Evolutionary conservation across 2,888 invertebrate genomes (phyloP), one percentile per base, ranked within the genome.

Genomic region (Pollenia angustigena): DNA sequence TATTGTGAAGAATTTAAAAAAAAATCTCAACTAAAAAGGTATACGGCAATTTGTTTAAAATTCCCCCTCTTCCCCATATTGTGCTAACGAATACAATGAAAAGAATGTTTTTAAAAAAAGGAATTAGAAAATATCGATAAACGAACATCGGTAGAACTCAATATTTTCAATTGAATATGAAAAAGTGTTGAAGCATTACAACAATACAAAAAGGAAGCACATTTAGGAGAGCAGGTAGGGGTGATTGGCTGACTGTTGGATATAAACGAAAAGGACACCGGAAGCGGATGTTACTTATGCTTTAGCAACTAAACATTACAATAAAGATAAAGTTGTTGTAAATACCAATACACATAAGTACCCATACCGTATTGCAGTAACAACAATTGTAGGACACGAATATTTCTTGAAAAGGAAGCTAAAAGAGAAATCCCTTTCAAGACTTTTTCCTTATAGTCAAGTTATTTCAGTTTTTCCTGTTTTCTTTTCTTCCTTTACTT

Each of bases 201-300:
- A 46, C n/a, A 66, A 66, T 32, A 32, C 44, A 12, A 52, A 52
- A 7, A 14, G 32, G 6, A 40, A 14, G 32, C 32, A 12, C 18
- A 81, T 32, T 32, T 32, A 75, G 42, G 8, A 0, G 7, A 16
- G 1, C 62, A 12, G 18, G 11, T 56, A 50, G 58, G 6, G 23
- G 11, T 74, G 32, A 48, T 42, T 11, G 4, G 18, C 10, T 52
- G 60, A 69, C 48, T 58, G 32, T 44, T 42, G 69, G 23, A 44
- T 44, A 42, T 71, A 14, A 42, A 18, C 32, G 48, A 60, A 75
- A 75, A 52, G 58, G 68, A 75, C 58, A 75, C 23, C 81, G 81
- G 74, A 81, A 75, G 32, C 74, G 81, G 74, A 81, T 58, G 81
- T 81, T 75, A 42, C 74, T 81, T 66, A 75, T 68, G 58, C 74